Base-by-base conservation (phyloP, 2,113 vertebrate genomes). In the Mesitornis unicolor region DNA sequence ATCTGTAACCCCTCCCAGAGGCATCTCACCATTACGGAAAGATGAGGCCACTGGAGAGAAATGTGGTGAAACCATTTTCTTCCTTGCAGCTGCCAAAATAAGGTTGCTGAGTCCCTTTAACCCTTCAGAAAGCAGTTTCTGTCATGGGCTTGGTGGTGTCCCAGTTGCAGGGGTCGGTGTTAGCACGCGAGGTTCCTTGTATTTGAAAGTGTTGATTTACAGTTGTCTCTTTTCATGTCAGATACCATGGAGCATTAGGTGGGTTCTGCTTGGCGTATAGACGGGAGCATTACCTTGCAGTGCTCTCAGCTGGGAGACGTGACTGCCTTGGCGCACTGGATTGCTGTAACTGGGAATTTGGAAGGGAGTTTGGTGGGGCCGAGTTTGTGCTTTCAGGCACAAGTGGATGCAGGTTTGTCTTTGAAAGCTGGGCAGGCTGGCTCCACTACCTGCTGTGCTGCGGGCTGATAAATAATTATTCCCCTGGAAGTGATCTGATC, bases 121-220 rank as follows among this genome's bases (percentile, higher is more conserved):
- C 45, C 74, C 45, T 31, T 16, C 76, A 25, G 67, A 42, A 36
- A 54, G 28, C 45, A 6, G 26, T 13, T 59, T n/a, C 21, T 50
- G 25, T 28, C 5, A 5, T 59, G 28, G 43, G 17, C 11, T 56
- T 25, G 24, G 19, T 71, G 22, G 40, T 36, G 7, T 64, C 54
- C 19, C 10, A 0, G 11, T 21, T 9, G 18, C 13, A 8, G 14
- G 36, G 50, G 31, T 42, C 29, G 3, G 35, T 0, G 7, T 19
- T 4, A 5, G 67, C 24, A 0, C 48, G 59, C 0, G 0, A 8
- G 4, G 35, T 19, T 75, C 47, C 57, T 20, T 8, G 0, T 28
- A 1, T 11, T 36, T 14, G 33, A 3, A 79, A 59, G 65, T 10
- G 6, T 16, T 31, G 73, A 42, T 57, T 38, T 36, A 22, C 29